Base-by-base conservation (phyloP, 2,888 invertebrate genomes). In the Seira ritae region DNA sequence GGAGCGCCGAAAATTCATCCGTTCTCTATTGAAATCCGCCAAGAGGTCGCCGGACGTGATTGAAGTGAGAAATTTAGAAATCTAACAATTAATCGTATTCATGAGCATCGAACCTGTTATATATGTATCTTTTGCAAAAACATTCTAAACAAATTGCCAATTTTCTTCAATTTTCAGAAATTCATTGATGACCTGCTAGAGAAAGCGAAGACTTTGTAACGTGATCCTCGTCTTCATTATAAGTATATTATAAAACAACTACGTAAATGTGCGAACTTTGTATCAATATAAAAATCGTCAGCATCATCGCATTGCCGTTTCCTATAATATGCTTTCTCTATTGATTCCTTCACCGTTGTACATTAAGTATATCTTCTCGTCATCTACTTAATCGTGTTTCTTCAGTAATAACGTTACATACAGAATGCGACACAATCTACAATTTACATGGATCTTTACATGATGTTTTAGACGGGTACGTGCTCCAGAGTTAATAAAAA, bases 151-250 rank as follows among this genome's bases (percentile, higher is more conserved):
- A 70, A 65, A 15, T 46, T 50, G 22, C 23, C 4, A 1, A 8
- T 60, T 37, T 19, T 85, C 85, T 90, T n/a, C n/a, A 89, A 90
- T 90, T 90, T 89, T 90, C 93, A 96, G 96, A 96, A 96, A 94
- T 96, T 96, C 92, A 96, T 96, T 91, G 95, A 95, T 91, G 96
- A 96, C 92, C 93, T 96, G 91, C 92, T 96, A 91, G 96, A 96
- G 91, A 95, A 96, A 91, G 96, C 96, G 91, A 96, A 96, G 92
- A 96, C 96, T 91, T 94, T 96, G 91, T 96, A 95, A 93, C 75
- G 65, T 65, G 80, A 66, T 77, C 79, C 77, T 70, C 76, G 24
- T 12, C 68, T 68, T 70, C 24, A 50, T 12, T 50, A 4, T 50
- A 50, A 65, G 17, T 65, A 65, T 23, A 65, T 65, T 65, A 22